A percentile compares a stretch with the other conserved stretches of the same genome.
phyloP scores from a whole-genome alignment of 2,113 vertebrate species.

The Antennarius striatus region DNA sequence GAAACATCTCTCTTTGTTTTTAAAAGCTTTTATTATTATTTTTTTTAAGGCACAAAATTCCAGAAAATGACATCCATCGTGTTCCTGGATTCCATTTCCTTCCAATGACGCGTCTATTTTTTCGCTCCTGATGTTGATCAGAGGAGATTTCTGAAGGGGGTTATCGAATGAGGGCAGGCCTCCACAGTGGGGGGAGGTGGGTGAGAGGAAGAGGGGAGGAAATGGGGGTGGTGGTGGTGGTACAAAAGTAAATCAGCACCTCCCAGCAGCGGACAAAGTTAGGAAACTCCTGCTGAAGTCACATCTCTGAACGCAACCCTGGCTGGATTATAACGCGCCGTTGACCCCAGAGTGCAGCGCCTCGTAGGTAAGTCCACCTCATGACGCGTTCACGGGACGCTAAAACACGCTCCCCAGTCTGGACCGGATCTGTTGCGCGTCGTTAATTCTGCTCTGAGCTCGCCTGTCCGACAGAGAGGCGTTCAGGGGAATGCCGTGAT shows the following conservation, averaged over 20 bases:
- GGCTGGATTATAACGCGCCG: conserved; percentile 59
- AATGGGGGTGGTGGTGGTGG: conserved; percentile 47
- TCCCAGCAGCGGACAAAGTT: conserved; percentile 64
- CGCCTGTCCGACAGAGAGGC: not conserved
- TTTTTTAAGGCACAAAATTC: no score
- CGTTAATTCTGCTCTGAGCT: no score
- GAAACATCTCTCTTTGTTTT: no score
- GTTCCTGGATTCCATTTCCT: no score
- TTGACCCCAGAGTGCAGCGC: no score
- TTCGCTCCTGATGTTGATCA: no score
- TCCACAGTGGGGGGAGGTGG: not conserved
- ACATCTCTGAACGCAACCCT: conserved; percentile 32
- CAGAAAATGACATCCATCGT: not conserved
- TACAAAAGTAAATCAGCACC: conserved; percentile 43
- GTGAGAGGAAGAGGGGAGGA: not conserved
- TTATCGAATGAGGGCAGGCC: not conserved
- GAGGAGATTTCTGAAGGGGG: no score
- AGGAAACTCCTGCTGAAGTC: conserved; percentile 48
- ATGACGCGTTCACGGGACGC: no score
- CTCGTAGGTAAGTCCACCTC: no score
- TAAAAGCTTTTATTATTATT: no score
- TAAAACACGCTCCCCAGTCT: no score
- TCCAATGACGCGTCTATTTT: no score
- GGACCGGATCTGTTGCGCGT: not conserved
- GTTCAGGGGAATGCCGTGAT: conserved; percentile 27